phyloP scores from a whole-genome alignment of 2,888 invertebrate genomes.

The Protodeltote pygarga region DNA sequence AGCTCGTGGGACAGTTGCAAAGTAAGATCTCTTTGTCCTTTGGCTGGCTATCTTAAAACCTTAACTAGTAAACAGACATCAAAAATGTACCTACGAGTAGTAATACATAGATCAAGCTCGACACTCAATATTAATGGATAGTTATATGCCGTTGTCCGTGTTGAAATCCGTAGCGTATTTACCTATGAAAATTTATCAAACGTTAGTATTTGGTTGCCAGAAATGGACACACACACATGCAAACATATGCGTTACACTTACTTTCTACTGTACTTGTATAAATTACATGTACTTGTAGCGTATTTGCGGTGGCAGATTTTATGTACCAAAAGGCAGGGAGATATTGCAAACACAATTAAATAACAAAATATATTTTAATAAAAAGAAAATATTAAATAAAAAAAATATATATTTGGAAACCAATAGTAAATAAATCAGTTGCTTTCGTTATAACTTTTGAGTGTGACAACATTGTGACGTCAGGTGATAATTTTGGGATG shows the following conservation, averaged over 20 bases:
- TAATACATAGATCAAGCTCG: too few relatives aligned
- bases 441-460: too few relatives aligned
- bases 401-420: too few relatives aligned
- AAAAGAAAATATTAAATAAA: too few relatives aligned
- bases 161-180: neutral
- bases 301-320: neutral
- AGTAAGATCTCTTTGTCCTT: neutral
- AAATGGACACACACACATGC: conserved; percentile 9
- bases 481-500: too few relatives aligned
- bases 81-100: too few relatives aligned
- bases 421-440: too few relatives aligned
- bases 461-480: too few relatives aligned
- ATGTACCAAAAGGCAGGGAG: neutral
- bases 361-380: too few relatives aligned
- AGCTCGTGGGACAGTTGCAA: neutral
- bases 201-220: neutral
- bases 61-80: neutral
- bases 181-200: conserved; percentile 12
- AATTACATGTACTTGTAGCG: neutral
- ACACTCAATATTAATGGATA: too few relatives aligned
- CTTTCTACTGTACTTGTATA: conserved; percentile 4
- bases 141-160: too few relatives aligned
- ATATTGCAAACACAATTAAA: conserved; percentile 1
- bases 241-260: conserved; percentile 10
- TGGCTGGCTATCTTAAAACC: neutral